These are phyloP conservation scores for Anhinga rufa DNA, from an alignment of 2,113 vertebrate genomes.

Conservation along the genomic window DNA sequence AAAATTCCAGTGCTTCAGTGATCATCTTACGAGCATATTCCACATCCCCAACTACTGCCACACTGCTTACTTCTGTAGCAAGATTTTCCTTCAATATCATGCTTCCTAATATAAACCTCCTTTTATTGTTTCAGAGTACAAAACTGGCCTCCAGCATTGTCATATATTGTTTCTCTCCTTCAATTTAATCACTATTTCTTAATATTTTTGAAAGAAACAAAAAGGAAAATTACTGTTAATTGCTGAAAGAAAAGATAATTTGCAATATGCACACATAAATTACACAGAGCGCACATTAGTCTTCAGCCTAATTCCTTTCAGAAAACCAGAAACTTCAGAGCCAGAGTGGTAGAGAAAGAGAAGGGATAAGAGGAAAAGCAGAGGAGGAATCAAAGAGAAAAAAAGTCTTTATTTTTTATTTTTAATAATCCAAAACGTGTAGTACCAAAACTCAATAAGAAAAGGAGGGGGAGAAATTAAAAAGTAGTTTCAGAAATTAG, in stretches of 20 bases:
- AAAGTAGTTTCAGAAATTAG: not conserved
- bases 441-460: not conserved
- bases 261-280: not conserved
- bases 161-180: not conserved
- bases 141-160: not conserved
- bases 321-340: not conserved
- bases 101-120: not conserved
- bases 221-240: not conserved
- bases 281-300: not conserved
- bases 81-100: not conserved
- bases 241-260: not conserved
- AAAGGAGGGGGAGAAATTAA: fast-evolving
- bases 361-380: not conserved
- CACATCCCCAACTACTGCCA: not conserved
- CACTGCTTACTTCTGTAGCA: not conserved
- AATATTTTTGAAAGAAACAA: not conserved
- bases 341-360: not conserved
- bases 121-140: not conserved
- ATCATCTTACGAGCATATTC: not conserved
- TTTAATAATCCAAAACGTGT: not conserved
- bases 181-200: not conserved
- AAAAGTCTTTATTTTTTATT: not conserved
- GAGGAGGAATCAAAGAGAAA: not conserved
- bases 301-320: not conserved
- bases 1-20: not conserved